phyloP scores from a whole-genome alignment of 2,888 invertebrate genomes.

The Pharmacophagus antenor region DNA sequence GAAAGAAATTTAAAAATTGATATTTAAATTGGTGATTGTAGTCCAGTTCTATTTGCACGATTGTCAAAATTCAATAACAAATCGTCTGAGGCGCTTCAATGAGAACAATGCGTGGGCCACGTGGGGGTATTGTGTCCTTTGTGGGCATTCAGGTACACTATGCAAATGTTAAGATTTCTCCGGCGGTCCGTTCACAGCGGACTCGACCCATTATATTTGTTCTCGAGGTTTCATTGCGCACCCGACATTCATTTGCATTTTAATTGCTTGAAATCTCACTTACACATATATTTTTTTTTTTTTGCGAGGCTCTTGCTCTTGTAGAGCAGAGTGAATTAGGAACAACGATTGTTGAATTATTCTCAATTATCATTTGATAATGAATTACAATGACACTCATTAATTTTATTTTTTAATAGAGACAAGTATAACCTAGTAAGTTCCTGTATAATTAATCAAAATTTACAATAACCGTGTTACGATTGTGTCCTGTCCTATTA shows the following conservation, averaged over 20 bases:
- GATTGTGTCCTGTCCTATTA: no score
- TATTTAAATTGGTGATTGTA: no score
- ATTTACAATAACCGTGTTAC: no score
- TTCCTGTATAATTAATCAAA: no score
- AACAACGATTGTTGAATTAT: neutral
- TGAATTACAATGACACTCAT: no score
- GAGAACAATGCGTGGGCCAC: slow-evolving; percentile 49
- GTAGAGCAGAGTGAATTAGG: neutral
- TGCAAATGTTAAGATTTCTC: slow-evolving; percentile 61
- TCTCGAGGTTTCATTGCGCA: slow-evolving; percentile 55
- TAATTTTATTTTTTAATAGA: no score
- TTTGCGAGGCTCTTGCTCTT: neutral
- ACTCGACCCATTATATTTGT: slow-evolving; percentile 51
- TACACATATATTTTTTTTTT: slow-evolving; percentile 31
- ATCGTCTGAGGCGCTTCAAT: slow-evolving; percentile 37
- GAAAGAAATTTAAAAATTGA: no score
- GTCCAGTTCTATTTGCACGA: slow-evolving; percentile 2
- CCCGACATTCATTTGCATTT: slow-evolving; percentile 53
- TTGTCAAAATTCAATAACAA: slow-evolving; percentile 40
- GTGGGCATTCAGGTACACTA: slow-evolving; percentile 51
- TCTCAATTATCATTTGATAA: no score
- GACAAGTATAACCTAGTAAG: no score
- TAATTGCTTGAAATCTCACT: slow-evolving; percentile 53
- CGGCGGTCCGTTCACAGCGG: slow-evolving; percentile 39
- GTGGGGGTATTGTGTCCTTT: slow-evolving; percentile 40